Evolutionary conservation across 2,888 invertebrate species (phyloP).

Genomic region (Thysanoteuthis rhombus): DNA sequence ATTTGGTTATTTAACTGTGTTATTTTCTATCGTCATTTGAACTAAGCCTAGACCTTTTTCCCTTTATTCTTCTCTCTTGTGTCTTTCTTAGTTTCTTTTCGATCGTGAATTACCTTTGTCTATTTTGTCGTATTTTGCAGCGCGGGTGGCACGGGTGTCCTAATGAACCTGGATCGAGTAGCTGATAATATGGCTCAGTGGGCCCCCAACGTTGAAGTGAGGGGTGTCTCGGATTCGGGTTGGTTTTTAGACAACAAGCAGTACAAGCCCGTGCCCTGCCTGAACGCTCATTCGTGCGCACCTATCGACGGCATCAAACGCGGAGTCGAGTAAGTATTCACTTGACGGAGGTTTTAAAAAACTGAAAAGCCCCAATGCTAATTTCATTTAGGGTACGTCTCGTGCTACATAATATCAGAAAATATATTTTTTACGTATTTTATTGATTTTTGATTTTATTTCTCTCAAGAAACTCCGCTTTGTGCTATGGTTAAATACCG

Average conservation of each 20-base stretch:
- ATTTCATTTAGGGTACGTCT: not conserved
- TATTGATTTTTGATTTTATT: too few relatives aligned
- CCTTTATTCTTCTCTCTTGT: not conserved
- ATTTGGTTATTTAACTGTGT: not conserved
- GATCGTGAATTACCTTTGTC: not conserved
- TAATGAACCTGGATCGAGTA: conserved; percentile 87
- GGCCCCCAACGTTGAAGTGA: conserved; percentile 72
- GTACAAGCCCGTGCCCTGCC: conserved; percentile 71
- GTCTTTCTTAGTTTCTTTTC: too few relatives aligned
- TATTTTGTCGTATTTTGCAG: conserved; percentile 69
- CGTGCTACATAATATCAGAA: not conserved
- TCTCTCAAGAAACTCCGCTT: too few relatives aligned
- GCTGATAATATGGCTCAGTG: conserved; percentile 74
- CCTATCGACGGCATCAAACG: conserved; percentile 77
- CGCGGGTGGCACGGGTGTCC: conserved; percentile 92
- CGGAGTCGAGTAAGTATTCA: conserved; percentile 75
- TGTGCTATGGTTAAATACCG: too few relatives aligned
- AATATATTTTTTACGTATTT: too few relatives aligned
- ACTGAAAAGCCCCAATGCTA: not conserved
- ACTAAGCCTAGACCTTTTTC: not conserved
- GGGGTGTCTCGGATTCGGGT: conserved; percentile 90
- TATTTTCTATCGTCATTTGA: too few relatives aligned
- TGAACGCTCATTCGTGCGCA: conserved; percentile 72
- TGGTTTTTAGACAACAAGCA: conserved; percentile 92
- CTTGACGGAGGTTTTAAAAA: too few relatives aligned